These are phyloP conservation scores for Nicator chloris DNA, from an alignment of 2,113 vertebrate species.

Conservation along the genomic window DNA sequence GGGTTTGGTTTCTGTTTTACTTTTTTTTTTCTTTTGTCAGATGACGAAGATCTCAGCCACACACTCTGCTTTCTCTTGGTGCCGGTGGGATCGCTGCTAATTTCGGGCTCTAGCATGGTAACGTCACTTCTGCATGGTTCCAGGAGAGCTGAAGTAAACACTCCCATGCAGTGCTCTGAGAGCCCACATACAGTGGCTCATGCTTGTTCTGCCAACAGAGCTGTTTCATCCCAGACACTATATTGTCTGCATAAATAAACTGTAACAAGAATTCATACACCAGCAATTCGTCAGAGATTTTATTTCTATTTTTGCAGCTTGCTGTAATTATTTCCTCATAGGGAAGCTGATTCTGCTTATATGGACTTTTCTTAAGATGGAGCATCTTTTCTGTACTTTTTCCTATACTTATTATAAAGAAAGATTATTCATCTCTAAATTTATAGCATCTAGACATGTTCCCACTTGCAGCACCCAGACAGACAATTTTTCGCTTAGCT, in stretches of 20 bases:
- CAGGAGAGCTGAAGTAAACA: slow-evolving; percentile 65
- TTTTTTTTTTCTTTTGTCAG: neutral
- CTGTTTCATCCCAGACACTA: slow-evolving; percentile 67
- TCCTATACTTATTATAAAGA: slow-evolving; percentile 37
- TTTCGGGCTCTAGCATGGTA: slow-evolving; percentile 49
- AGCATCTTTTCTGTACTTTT: slow-evolving; percentile 56
- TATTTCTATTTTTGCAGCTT: slow-evolving; percentile 64
- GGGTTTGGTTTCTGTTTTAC: neutral
- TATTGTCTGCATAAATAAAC: slow-evolving; percentile 69
- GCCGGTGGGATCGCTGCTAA: slow-evolving; percentile 32
- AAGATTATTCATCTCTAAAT: slow-evolving; percentile 64
- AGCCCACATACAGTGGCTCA: slow-evolving; percentile 65
- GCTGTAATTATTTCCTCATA: slow-evolving; percentile 65
- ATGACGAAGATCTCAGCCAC: slow-evolving; percentile 32
- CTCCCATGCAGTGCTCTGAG: slow-evolving; percentile 61
- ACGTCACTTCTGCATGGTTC: slow-evolving; percentile 57
- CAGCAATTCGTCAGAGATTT: slow-evolving; percentile 55
- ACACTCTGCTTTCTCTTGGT: neutral
- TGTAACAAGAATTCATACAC: slow-evolving; percentile 57
- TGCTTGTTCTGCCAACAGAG: slow-evolving; percentile 57
- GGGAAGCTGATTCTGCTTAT: slow-evolving; percentile 58
- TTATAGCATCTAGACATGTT: slow-evolving; percentile 54
- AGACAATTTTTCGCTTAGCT: slow-evolving; percentile 36
- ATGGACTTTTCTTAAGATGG: slow-evolving; percentile 56
- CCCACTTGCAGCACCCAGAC: slow-evolving; percentile 47